A percentile compares a stretch with the other conserved stretches of the same genome.
Conservation (phyloP, 1,140 invertebrate species). For the Anastatus disparis region DNA sequence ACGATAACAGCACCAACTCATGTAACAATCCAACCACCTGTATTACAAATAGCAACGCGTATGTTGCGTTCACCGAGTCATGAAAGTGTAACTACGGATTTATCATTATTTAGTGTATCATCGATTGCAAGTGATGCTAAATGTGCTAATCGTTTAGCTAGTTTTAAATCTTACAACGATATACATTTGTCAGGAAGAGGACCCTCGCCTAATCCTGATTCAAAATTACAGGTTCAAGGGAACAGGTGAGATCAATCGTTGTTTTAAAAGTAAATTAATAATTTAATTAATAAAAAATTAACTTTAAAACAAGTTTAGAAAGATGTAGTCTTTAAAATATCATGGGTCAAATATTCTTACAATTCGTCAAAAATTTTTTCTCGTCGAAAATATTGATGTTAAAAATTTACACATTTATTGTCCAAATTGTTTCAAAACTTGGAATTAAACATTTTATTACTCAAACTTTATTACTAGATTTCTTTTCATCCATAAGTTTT, state of each 20-base stretch:
- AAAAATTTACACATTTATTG: too few species aligned
- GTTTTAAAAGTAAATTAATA: too few species aligned
- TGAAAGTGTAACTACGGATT: conserved; percentile 84
- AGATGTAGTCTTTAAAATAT: too few species aligned
- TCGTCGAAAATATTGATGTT: too few species aligned
- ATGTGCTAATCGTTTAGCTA: conserved; percentile 67
- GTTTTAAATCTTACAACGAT: conserved; percentile 69
- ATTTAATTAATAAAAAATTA: too few species aligned
- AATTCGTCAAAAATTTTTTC: too few species aligned
- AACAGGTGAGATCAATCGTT: conserved; percentile 62
- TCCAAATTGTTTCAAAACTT: too few species aligned
- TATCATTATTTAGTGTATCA: conserved; percentile 83
- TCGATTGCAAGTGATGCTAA: conserved; percentile 76
- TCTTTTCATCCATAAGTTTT: too few species aligned
- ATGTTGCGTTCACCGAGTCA: conserved; percentile 83
- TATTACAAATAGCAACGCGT: conserved; percentile 68
- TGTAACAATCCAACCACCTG: conserved; percentile 63
- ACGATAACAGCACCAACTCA: conserved; percentile 43
- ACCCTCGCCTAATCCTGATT: conserved; percentile 78
- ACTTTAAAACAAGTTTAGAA: too few species aligned
- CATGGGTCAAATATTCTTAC: too few species aligned
- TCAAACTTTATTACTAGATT: too few species aligned
- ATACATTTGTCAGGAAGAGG: conserved; percentile 69
- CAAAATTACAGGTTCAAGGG: conserved; percentile 56
- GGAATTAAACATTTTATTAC: too few species aligned